A percentile compares a stretch with the other conserved stretches of the same genome.
phyloP scores from a whole-genome alignment of 2,113 vertebrate genomes.

The Cavia aperea region DNA sequence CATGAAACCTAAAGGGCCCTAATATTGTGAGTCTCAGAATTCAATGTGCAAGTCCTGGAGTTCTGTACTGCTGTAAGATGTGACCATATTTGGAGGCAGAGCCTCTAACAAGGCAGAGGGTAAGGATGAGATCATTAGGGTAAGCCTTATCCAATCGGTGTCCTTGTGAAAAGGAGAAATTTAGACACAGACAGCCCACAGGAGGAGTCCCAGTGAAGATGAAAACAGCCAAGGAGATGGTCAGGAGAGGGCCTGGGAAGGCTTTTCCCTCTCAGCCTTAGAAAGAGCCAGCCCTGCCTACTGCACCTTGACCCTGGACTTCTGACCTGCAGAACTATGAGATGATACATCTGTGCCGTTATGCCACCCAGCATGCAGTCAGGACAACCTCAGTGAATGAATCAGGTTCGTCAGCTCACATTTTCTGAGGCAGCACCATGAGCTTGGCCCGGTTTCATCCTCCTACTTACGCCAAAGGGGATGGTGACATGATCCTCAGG shows the following conservation, averaged over 20 bases:
- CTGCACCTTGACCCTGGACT: neutral
- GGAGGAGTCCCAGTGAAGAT: accelerated
- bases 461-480: too few species aligned
- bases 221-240: neutral
- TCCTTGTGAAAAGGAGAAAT: neutral
- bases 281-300: neutral
- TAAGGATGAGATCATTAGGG: neutral
- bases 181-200: neutral
- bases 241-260: neutral
- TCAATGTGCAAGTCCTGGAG: neutral
- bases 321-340: neutral
- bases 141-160: neutral
- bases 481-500: accelerated
- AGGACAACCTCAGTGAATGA: accelerated
- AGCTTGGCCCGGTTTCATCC: neutral
- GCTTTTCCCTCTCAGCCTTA: neutral
- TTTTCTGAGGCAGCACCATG: neutral
- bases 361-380: accelerated
- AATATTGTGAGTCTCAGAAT: neutral
- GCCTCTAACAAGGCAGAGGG: neutral
- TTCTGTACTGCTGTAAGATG: neutral
- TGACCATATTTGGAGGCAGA: neutral
- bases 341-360: neutral
- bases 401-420: accelerated
- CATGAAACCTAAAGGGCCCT: neutral